A percentile compares a stretch with the other conserved stretches of the same genome.
These are phyloP conservation scores for Scopus umbretta DNA, from an alignment of 2,113 vertebrate genomes.

Conservation along the genomic window DNA sequence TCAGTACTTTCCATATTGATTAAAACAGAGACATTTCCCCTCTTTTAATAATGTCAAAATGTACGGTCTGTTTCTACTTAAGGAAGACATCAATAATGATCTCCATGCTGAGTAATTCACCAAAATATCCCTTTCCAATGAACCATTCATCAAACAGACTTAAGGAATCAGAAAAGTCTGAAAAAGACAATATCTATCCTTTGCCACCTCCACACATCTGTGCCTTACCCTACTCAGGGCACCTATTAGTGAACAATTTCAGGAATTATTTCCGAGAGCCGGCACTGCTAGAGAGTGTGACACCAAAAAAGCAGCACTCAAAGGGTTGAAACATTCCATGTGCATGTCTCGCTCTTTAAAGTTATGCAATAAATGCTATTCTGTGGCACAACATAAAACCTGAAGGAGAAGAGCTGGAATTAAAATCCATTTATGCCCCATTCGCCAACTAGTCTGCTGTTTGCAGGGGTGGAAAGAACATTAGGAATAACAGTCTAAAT, in stretches of 20 bases:
- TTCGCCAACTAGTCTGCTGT: not conserved
- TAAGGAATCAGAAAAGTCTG: not conserved
- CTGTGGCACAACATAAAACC: not conserved
- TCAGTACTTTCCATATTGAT: not conserved
- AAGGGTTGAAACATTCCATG: not conserved
- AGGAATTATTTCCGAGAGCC: not conserved
- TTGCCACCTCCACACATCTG: not conserved
- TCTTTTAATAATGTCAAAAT: not conserved
- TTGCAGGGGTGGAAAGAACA: not conserved
- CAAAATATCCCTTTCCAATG: not conserved
- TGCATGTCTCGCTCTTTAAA: not conserved
- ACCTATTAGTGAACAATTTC: not conserved
- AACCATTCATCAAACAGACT: not conserved
- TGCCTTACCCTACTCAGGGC: not conserved
- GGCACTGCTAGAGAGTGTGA: not conserved
- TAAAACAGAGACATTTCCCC: not conserved
- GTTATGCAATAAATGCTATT: not conserved
- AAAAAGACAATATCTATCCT: not conserved
- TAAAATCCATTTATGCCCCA: not conserved
- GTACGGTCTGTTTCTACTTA: not conserved
- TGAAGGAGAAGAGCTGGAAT: not conserved
- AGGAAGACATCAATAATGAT: not conserved
- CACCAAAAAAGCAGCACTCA: not conserved
- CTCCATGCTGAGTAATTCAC: not conserved
- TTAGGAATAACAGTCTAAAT: not conserved